Evolutionary conservation across 2,113 vertebrate species (phyloP), one percentile per base, ranked within the genome.

Genomic region (Vulpes ferrilata): DNA sequence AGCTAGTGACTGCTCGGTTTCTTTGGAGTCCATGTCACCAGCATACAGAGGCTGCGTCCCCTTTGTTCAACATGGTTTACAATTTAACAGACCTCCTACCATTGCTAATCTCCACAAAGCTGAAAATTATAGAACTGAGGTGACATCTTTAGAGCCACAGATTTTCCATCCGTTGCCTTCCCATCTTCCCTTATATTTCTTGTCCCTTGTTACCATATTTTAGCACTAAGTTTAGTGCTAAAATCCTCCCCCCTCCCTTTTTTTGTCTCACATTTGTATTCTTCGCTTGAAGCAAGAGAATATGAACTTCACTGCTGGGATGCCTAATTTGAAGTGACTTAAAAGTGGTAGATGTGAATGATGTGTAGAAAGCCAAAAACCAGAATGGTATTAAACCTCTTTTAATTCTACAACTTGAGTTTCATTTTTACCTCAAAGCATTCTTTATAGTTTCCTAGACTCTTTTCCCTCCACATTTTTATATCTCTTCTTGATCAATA

Each of bases 321-420:
- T 89, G 38, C 57, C 95, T 98, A 95, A 98, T 98, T 97, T 97
- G 85, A 98, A 98, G 64, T 98, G 90, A 97, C 84, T 96, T 96
- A 78, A 96, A 96, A 96, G 65, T 95, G 89, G 73, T 95, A 96
- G 96, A 73, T 97, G 91, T 98, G 98, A 98, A 97, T 96, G 91
- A 96, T 53, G 13, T 97, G 57, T 95, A 97, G 85, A 78, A 84
- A 48, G 7, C 74, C 57, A 92, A 81, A 43, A 98, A 65, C 2
- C 53, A 96, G 86, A 97, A 96, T 38, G 57, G 2, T 25, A 97
- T 98, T 94, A 97, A 97, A 97, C 95, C 1, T 88, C 53, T 57
- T 97, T 97, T 96, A 97, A 96, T 94, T 96, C 17, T 48, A 71
- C 60, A 16, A 74, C 51, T 43, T 84, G 79, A 97, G 79, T 30